Conservation (phyloP, 1,140 invertebrate genomes). For the Euura saliciscinereae region DNA sequence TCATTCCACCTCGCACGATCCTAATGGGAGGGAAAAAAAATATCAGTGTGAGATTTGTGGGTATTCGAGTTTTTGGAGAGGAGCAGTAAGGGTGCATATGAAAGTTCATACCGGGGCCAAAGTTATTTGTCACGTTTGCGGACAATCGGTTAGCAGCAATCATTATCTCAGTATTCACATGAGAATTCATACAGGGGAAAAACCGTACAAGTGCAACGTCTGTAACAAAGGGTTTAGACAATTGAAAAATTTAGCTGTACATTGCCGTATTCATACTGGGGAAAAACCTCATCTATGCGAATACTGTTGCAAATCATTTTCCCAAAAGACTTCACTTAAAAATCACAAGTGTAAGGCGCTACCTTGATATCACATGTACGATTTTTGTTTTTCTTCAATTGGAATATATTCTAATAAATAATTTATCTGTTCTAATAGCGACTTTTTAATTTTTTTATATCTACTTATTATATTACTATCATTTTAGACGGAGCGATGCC, state of each 20-base stretch:
- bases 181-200: constrained; percentile 55
- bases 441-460: no score
- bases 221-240: constrained; percentile 79
- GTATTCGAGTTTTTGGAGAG: background rate
- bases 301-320: constrained; percentile 61
- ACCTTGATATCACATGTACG: no score
- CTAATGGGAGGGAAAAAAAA: background rate
- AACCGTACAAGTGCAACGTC: constrained; percentile 75
- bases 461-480: constrained; percentile 35
- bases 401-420: no score
- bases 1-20: background rate
- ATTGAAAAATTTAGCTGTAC: constrained; percentile 74
- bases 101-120: constrained; percentile 39
- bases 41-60: background rate
- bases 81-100: constrained; percentile 32
- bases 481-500: no score
- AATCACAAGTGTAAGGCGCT: constrained; percentile 58
- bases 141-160: constrained; percentile 43
- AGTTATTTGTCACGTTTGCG: constrained; percentile 44
- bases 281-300: constrained; percentile 69
- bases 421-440: no score
- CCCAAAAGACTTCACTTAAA: constrained; percentile 59
- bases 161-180: constrained; percentile 50
- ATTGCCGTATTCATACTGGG: constrained; percentile 73
- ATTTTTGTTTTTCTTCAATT: no score